These are phyloP conservation scores for Colletes latitarsis DNA, from an alignment of 1,140 invertebrate genomes.

Conservation along the genomic window DNA sequence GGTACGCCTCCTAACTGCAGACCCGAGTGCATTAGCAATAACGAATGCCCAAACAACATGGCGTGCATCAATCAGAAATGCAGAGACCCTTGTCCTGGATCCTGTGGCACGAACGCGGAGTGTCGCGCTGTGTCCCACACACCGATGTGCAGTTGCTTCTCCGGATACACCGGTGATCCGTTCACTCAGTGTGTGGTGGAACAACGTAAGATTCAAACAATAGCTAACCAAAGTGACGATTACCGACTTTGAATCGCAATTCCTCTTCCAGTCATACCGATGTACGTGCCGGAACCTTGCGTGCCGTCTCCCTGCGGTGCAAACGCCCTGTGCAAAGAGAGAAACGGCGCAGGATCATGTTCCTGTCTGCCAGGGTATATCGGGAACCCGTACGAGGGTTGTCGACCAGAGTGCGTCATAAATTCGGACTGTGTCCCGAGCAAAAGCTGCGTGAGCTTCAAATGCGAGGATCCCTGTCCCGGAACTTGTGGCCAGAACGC, in stretches of 20 bases:
- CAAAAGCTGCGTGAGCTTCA: constrained; percentile 78
- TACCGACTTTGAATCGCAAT: background rate
- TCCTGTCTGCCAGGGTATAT: constrained; percentile 80
- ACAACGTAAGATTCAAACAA: constrained; percentile 10
- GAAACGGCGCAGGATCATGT: constrained; percentile 78
- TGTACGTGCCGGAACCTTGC: constrained; percentile 73
- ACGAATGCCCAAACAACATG: constrained; percentile 80
- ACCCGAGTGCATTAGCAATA: constrained; percentile 82
- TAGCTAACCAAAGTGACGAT: too few species aligned
- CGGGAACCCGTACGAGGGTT: constrained; percentile 83
- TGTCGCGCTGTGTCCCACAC: constrained; percentile 85
- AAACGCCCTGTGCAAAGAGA: constrained; percentile 79
- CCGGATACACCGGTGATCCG: constrained; percentile 87
- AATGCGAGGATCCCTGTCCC: constrained; percentile 79
- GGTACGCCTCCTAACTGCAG: constrained; percentile 80
- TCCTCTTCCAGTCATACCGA: constrained; percentile 36
- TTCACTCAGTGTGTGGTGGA: constrained; percentile 83
- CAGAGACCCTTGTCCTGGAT: constrained; percentile 81
- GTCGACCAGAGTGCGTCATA: constrained; percentile 79
- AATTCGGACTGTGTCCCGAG: constrained; percentile 80
- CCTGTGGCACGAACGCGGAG: constrained; percentile 83
- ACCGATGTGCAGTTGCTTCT: constrained; percentile 84
- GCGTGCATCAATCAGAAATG: constrained; percentile 84
- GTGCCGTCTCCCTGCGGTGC: constrained; percentile 80
- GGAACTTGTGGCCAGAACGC: constrained; percentile 84